Base-by-base conservation (phyloP, 1,140 invertebrate species). In the Elymnias hypermnestra region DNA sequence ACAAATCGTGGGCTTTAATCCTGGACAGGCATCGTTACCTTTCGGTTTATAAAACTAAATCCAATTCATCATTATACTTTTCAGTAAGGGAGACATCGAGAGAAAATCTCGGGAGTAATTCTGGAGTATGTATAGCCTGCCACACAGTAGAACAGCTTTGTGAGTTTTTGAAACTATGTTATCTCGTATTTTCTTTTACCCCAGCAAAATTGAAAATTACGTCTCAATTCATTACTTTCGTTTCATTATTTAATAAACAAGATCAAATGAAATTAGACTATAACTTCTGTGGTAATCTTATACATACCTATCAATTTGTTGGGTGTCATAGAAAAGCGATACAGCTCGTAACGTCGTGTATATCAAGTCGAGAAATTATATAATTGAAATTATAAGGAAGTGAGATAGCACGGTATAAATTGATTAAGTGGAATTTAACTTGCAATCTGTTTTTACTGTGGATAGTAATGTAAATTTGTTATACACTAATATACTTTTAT, bases 291-390 rank as follows among this genome's bases (percentile, higher is more conserved):
- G 14, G 28, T 50, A 47, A 48, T 45, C 36, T 52, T 52, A 52
- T 39, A 42, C 50, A 57, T 57, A 57, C 40, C 41, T 41, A 58
- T 58, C 55, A 58, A 58, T 58, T 58, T 53, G 55, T 58, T 50
- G 37, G 36, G 15, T 58, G 51, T 53, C 55, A 46, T 31, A 50
- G 51, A 31, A 40, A 51, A 38, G 40, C 42, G 55, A 57, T 49
- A 57, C 45, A 28, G 46, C 37, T 25, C 14, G 29, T 43, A 56
- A 37, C 45, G 40, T 49, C 41, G 36, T 40, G 54, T 57, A 48
- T 29, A 54, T 44, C 36, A 42, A 19, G 17, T 29, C 25, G 23
- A 54, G 39, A 48, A 35, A 53, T 53, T 39, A 39, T 39, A 54
- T 48, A 41, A 54, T 54, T 51, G 40, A 38, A 38, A 33, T 17